Evolutionary conservation across 1,140 invertebrate species (phyloP).

Genomic region (Musca vetustissima): DNA sequence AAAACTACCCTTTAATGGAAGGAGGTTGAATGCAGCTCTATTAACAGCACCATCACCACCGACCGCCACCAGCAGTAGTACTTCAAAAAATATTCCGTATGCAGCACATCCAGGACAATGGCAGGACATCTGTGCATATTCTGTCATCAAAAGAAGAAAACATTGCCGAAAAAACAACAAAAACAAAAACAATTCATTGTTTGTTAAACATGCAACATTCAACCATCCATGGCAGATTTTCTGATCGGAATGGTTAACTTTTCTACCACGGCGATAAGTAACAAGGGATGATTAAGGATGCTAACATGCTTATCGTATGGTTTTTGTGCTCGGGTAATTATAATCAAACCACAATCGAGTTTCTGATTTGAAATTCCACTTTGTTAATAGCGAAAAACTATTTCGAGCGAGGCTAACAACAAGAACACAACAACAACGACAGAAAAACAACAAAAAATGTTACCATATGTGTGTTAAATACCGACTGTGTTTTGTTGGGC

Average conservation of each 20-base stretch:
- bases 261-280: neutral
- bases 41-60: neutral
- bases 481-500: conserved; percentile 25
- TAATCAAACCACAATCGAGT: conserved; percentile 14
- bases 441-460: conserved; percentile 39
- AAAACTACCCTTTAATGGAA: conserved; percentile 55
- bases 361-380: conserved; percentile 21
- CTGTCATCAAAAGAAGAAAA: neutral
- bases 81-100: too few relatives aligned
- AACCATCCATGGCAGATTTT: neutral
- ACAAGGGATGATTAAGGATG: conserved; percentile 2
- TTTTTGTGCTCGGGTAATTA: conserved; percentile 18
- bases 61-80: too few relatives aligned
- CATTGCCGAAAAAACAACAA: too few relatives aligned
- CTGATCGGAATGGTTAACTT: conserved; percentile 9
- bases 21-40: neutral
- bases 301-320: neutral
- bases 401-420: neutral
- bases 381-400: neutral
- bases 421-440: too few relatives aligned
- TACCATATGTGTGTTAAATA: conserved; percentile 49
- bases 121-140: conserved; percentile 32
- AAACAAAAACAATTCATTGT: neutral
- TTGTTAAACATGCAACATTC: conserved; percentile 3
- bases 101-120: neutral